phyloP scores from a whole-genome alignment of 2,888 invertebrate genomes.

The Helicoverpa assulta region DNA sequence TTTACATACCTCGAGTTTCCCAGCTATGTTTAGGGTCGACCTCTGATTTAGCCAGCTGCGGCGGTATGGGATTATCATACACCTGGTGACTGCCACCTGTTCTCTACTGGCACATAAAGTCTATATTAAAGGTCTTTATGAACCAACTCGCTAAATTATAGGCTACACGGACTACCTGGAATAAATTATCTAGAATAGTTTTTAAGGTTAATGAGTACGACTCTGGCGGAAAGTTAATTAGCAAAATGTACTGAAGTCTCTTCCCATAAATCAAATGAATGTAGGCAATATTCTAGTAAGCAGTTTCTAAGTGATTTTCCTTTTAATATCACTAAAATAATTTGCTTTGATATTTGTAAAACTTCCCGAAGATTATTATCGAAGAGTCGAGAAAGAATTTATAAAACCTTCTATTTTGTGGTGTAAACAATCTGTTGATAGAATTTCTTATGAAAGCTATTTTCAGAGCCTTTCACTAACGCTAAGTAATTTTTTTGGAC shows the following conservation, averaged over 20 bases:
- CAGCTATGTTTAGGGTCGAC: slow-evolving; percentile 2
- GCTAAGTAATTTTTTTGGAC: slow-evolving; percentile 37
- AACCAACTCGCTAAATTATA: background rate
- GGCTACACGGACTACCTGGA: background rate
- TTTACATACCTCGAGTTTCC: background rate
- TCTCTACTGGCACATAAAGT: background rate
- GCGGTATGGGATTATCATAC: background rate
- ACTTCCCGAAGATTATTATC: slow-evolving; percentile 7
- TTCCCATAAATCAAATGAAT: no score
- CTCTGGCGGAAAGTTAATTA: no score
- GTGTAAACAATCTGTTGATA: slow-evolving; percentile 52
- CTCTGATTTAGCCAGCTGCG: background rate
- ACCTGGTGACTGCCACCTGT: background rate
- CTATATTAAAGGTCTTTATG: slow-evolving; percentile 2
- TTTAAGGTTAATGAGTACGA: background rate
- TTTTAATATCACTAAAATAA: background rate
- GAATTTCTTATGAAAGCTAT: slow-evolving; percentile 44
- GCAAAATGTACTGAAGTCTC: no score
- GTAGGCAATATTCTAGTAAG: background rate
- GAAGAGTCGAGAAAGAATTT: slow-evolving; percentile 7
- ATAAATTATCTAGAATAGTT: background rate
- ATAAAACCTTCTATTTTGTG: slow-evolving; percentile 32
- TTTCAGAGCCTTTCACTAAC: slow-evolving; percentile 25
- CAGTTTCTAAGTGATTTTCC: background rate
- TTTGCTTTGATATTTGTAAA: slow-evolving; percentile 15